phyloP scores from a whole-genome alignment of 2,113 vertebrate species.

The Lipophrys pholis region DNA sequence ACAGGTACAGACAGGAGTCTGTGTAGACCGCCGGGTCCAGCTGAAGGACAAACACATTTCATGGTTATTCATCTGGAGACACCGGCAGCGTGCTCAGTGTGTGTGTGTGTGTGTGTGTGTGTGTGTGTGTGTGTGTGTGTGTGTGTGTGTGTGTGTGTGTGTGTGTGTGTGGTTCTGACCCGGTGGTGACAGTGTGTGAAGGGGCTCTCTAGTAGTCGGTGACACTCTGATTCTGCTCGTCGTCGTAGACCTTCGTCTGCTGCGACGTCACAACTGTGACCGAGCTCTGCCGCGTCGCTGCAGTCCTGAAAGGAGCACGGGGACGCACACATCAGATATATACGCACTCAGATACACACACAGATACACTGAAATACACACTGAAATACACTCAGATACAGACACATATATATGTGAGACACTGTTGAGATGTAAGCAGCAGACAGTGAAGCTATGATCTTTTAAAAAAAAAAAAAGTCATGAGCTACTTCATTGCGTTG shows the following conservation, averaged over 20 bases:
- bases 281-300: slow-evolving; percentile 81
- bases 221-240: slow-evolving; percentile 81
- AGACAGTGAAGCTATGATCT: too few species aligned
- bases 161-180: slow-evolving; percentile 74
- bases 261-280: slow-evolving; percentile 76
- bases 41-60: slow-evolving; percentile 72
- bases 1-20: slow-evolving; percentile 86
- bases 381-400: too few species aligned
- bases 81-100: too few species aligned
- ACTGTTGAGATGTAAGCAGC: too few species aligned
- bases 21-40: slow-evolving; percentile 85
- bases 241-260: slow-evolving; percentile 21
- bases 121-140: too few species aligned
- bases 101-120: too few species aligned
- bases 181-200: slow-evolving; percentile 86
- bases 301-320: slow-evolving; percentile 70
- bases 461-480: too few species aligned
- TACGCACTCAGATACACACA: background rate
- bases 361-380: too few species aligned
- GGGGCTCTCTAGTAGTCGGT: slow-evolving; percentile 80
- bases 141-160: too few species aligned
- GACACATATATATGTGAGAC: too few species aligned
- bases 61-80: too few species aligned
- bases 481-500: slow-evolving; percentile 74
- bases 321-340: background rate